Conservation (phyloP, 1,140 invertebrate genomes). For the Caenorhabditis elegans region WBcel235 BX284604.4:5817501-5818000, state of each 20-base stretch:
- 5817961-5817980: background rate
- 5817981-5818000: background rate
- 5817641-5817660: background rate
- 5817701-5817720: background rate
- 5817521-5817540: background rate
- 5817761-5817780: constrained; percentile 16
- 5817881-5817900: background rate
- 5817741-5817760: background rate
- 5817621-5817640: background rate
- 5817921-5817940: constrained; percentile 1
- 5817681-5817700: background rate
- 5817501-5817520: background rate
- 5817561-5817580: constrained; percentile 25
- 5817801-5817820: background rate
- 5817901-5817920: background rate
- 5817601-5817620: background rate
- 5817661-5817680: constrained; percentile 27
- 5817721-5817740: background rate
- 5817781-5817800: constrained; percentile 9
- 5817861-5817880: background rate
- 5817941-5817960: background rate
- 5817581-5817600: background rate
- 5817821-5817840: background rate
- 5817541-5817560: constrained; percentile 4
- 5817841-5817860: too few species aligned